These are phyloP conservation scores for Irena cyanogastra DNA, from an alignment of 2,113 vertebrate genomes.

Conservation along the genomic window DNA sequence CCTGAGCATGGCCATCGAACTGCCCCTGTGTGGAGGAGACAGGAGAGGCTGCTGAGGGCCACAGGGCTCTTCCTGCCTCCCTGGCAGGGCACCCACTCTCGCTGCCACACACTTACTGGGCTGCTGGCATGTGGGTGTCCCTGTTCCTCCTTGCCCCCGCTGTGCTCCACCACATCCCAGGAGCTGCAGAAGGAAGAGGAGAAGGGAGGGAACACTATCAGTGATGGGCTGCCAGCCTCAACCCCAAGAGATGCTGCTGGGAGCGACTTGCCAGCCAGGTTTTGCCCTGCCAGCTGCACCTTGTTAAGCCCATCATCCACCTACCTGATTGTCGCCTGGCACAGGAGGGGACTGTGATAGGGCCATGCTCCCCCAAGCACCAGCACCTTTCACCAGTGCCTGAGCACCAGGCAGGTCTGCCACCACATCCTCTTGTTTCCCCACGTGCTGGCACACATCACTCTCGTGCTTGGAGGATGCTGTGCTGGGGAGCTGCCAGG, in stretches of 20 bases:
- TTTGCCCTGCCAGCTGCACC: neutral
- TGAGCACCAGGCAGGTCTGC: neutral
- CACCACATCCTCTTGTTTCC: neutral
- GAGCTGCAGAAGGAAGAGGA: neutral
- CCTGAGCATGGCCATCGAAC: slow-evolving; percentile 41
- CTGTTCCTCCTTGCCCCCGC: neutral
- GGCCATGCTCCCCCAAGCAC: neutral
- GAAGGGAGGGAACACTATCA: accelerated
- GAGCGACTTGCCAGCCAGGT: accelerated
- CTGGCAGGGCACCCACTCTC: accelerated
- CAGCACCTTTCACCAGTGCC: neutral
- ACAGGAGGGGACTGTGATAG: neutral
- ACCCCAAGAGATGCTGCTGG: neutral
- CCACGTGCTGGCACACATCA: accelerated
- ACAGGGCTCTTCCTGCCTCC: neutral
- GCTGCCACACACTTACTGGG: neutral
- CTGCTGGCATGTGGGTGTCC: neutral
- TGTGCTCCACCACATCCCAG: neutral
- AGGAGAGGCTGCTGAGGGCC: neutral
- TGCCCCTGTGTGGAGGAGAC: neutral
- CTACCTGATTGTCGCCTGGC: neutral
- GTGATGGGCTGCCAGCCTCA: accelerated
- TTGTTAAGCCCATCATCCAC: accelerated
- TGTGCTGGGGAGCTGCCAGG: neutral
- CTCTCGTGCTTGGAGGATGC: neutral